A percentile compares a stretch with the other conserved stretches of the same genome.
These are phyloP conservation scores for Chloromyia formosa DNA, from an alignment of 2,888 invertebrate genomes.

Conservation along the genomic window DNA sequence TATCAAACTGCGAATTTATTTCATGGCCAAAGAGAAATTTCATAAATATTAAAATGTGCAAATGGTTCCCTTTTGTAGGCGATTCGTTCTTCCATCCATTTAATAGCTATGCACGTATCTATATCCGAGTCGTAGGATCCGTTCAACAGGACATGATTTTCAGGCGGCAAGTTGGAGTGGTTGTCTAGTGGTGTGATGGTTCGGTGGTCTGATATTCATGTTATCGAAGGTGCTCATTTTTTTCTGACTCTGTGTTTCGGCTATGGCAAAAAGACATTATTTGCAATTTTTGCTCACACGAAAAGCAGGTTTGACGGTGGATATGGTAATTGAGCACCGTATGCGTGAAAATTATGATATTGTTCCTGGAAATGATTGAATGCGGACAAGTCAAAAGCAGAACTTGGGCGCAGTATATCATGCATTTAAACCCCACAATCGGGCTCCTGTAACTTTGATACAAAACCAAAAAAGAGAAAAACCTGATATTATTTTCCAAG, in stretches of 20 bases:
- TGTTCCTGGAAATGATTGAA: background rate
- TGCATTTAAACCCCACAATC: too few species aligned
- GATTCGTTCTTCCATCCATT: constrained; percentile 22
- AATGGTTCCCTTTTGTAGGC: constrained; percentile 46
- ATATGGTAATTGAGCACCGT: background rate
- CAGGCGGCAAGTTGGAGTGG: background rate
- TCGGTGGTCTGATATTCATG: background rate
- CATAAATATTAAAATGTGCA: constrained; percentile 52
- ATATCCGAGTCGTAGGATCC: background rate
- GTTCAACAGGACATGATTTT: constrained; percentile 2
- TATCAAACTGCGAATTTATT: constrained; percentile 30
- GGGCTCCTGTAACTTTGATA: too few species aligned
- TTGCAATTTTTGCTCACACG: background rate
- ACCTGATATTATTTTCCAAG: too few species aligned
- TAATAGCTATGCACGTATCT: background rate
- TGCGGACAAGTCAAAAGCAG: background rate
- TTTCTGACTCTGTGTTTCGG: background rate
- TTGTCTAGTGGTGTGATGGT: too few species aligned
- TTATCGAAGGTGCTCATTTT: background rate
- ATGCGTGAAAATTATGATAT: constrained; percentile 3
- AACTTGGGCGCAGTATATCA: too few species aligned
- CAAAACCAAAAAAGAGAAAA: too few species aligned
- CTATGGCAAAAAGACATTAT: background rate
- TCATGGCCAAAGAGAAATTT: constrained; percentile 44
- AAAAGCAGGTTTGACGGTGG: background rate